Percentiles rank a stretch among this genome's conserved stretches.
Evolutionary conservation across 2,113 vertebrate species (phyloP).

Genomic region (Varanus salvator): DNA sequence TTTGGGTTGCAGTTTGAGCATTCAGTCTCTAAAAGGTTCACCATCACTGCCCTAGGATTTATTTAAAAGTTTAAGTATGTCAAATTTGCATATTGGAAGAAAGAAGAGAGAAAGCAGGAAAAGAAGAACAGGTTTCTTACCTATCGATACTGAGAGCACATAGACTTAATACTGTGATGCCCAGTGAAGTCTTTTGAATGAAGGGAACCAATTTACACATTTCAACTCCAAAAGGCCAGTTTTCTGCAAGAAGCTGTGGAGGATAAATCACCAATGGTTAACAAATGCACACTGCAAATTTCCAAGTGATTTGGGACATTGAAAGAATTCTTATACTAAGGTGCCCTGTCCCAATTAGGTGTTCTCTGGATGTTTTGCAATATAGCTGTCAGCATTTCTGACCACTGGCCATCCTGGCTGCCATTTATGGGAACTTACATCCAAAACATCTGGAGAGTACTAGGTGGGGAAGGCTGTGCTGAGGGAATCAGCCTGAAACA

Average conservation of each 20-base stretch:
- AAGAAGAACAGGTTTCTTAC: conserved; percentile 69
- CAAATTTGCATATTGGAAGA: background rate
- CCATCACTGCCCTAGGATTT: too few relatives aligned
- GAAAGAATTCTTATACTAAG: background rate
- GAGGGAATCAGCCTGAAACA: background rate
- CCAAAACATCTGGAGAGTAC: too few relatives aligned
- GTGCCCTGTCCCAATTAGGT: background rate
- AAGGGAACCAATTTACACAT: conserved; percentile 95
- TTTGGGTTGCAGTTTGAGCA: too few relatives aligned
- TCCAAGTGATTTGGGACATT: background rate
- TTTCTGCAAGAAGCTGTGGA: conserved; percentile 87
- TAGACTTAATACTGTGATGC: conserved; percentile 92
- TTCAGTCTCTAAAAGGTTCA: too few relatives aligned
- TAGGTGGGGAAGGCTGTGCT: too few relatives aligned
- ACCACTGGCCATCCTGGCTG: too few relatives aligned
- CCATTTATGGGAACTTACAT: too few relatives aligned
- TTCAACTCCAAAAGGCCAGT: conserved; percentile 91
- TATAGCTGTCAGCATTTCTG: too few relatives aligned
- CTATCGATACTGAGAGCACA: conserved; percentile 94
- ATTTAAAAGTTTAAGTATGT: background rate
- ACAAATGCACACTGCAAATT: background rate
- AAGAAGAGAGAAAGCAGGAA: conserved; percentile 21
- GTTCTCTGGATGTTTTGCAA: too few relatives aligned
- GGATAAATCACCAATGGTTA: conserved; percentile 50
- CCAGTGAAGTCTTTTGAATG: conserved; percentile 92